Base-by-base conservation (phyloP, 2,113 vertebrate species). In the Pterocles gutturalis region DNA sequence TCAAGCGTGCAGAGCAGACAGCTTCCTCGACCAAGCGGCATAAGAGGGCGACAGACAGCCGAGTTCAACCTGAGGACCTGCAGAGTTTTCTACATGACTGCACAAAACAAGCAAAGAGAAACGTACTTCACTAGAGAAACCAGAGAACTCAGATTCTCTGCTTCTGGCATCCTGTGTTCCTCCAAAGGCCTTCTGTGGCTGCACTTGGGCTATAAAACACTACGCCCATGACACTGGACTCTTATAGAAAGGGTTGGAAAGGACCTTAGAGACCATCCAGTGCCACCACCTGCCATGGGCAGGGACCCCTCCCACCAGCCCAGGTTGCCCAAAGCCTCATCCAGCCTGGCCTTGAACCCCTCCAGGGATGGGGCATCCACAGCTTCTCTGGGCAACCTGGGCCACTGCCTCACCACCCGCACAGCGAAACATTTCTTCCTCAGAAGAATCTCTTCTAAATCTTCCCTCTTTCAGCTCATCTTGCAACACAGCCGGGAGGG, bases 141-240 rank as follows among this genome's bases (percentile, higher is more conserved):
- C 22, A 16, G 33, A 73, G 43, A 53, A 8, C 4, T 83, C 62
- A 8, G 17, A 17, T 15, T 31, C 21, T 21, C 41, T 4, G 0
- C 6, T 45, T 43, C 93, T 33, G 33, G n/a, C 41, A 53, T 11
- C 9, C 41, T 19, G 3, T 1, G 1, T 4, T 78, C 21, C 41
- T 82, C 53, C 34, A 34, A 19, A 79, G 24, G 57, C 90, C 43
- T 24, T 28, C 36, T 49, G 15, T 0, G 5, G 31, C 65, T 8
- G 34, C 58, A 6, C 13, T 83, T 8, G 0, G 18, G 22, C 49
- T 36, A 48, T 10, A 36, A n/a, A 80, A 31, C 46, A 33, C 48
- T 2, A 62, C 1, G 5, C 38, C 43, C 33, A 4, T 0, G 11
- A 38, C 29, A 18, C n/a, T 0, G 4, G 15, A 13, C 51, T n/a